These are phyloP conservation scores for Momotus momota DNA, from an alignment of 2,797 vertebrate species.

Conservation along the genomic window DNA sequence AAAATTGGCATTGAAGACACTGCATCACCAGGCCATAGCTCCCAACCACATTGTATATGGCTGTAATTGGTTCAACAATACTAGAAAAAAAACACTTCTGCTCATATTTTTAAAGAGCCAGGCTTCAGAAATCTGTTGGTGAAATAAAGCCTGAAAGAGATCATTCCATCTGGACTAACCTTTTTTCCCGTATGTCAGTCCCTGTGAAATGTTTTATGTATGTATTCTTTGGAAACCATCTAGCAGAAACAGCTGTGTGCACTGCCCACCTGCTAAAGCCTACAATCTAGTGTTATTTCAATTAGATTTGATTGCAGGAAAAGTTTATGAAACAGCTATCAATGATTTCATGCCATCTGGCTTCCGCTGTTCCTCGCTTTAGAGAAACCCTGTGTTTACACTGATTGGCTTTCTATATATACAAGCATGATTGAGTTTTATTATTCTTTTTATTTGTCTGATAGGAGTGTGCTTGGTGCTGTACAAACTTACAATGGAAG, in stretches of 20 bases:
- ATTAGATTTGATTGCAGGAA: slow-evolving; percentile 76
- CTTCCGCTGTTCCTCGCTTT: slow-evolving; percentile 69
- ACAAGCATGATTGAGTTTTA: slow-evolving; percentile 64
- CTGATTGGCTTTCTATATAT: slow-evolving; percentile 71
- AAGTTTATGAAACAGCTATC: slow-evolving; percentile 75
- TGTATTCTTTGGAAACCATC: slow-evolving; percentile 71
- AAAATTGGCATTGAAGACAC: not conserved
- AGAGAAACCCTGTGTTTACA: slow-evolving; percentile 71
- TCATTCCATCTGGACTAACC: slow-evolving; percentile 63
- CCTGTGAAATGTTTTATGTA: slow-evolving; percentile 65
- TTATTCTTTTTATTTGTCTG: slow-evolving; percentile 68
- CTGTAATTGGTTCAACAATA: slow-evolving; percentile 21
- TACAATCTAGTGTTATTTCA: slow-evolving; percentile 75
- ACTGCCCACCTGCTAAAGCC: slow-evolving; percentile 74
- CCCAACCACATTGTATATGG: not conserved
- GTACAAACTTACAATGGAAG: not conserved
- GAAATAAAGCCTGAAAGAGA: slow-evolving; percentile 59
- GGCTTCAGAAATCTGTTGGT: slow-evolving; percentile 31
- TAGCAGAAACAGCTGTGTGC: slow-evolving; percentile 70
- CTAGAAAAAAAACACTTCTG: not conserved
- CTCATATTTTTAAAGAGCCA: slow-evolving; percentile 43
- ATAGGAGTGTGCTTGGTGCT: slow-evolving; percentile 36
- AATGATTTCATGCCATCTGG: slow-evolving; percentile 73
- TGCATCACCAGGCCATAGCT: not conserved
- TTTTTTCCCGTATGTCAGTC: slow-evolving; percentile 50